A percentile compares a stretch with the other conserved stretches of the same genome.
These are phyloP conservation scores for Myathropa florea DNA, from an alignment of 2,888 invertebrate species.

Conservation along the genomic window DNA sequence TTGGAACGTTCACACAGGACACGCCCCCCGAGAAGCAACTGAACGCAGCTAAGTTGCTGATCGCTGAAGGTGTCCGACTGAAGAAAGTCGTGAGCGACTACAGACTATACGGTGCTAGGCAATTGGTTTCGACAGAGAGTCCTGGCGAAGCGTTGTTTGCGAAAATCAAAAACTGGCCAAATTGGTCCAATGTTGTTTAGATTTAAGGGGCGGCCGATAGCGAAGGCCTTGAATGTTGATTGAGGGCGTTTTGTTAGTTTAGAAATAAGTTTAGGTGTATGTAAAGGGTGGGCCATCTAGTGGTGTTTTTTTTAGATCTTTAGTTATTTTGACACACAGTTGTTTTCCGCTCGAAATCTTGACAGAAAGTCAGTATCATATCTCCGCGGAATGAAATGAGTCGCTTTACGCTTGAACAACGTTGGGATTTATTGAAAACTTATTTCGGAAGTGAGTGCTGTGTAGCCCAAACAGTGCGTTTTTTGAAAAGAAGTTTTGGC, in stretches of 20 bases:
- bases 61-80: constrained; percentile 84
- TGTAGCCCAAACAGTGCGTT: too few relatives aligned
- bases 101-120: constrained; percentile 86
- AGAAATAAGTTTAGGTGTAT: neutral
- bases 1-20: constrained; percentile 85
- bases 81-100: constrained; percentile 85
- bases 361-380: too few relatives aligned
- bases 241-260: neutral
- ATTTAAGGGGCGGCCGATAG: neutral
- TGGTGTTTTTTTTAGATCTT: too few relatives aligned
- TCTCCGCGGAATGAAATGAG: too few relatives aligned
- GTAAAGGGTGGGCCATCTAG: too few relatives aligned
- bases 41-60: constrained; percentile 83
- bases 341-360: too few relatives aligned
- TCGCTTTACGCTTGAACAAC: too few relatives aligned
- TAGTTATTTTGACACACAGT: too few relatives aligned
- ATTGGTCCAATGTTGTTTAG: constrained; percentile 79
- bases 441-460: too few relatives aligned
- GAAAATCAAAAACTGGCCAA: constrained; percentile 86
- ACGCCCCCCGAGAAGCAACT: constrained; percentile 83
- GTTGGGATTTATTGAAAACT: too few relatives aligned
- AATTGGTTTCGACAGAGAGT: constrained; percentile 85
- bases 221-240: neutral
- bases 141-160: constrained; percentile 86
- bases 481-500: too few relatives aligned